Evolutionary conservation across 2,797 vertebrate species (phyloP), one percentile per base, ranked within the genome.

Genomic region (Agapornis canus): DNA sequence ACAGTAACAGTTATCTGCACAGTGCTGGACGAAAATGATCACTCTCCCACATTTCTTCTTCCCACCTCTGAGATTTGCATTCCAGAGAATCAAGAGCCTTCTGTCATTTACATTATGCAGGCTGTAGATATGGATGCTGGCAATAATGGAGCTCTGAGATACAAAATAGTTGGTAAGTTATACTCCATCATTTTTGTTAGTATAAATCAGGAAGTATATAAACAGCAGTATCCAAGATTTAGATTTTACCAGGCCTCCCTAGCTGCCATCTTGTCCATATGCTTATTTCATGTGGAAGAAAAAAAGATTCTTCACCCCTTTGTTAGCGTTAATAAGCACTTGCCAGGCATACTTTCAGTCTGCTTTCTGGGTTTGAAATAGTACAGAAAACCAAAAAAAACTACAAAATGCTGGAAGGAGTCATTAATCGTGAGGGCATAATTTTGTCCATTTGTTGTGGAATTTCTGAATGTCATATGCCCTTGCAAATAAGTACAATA

Each of bases 1-100:
- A 99, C 97, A 0, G 89, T 98, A 11, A 98, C 98, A 3, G 83
- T 99, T 85, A 32, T 98, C 77, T 99, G 98, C 95, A 98, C 95
- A 1, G 98, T 99, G 47, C 97, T 99, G 94, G 99, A 99, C 11
- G 98, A 99, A 93, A 99, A 99, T 0, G 99, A 99, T 95, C 98
- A 99, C 31, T 77, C 97, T 47, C 99, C 99, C 5, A 95, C 85
- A 27, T 98, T 99, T 94, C 97, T 98, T 90, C 96, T 98, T 96
- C 95, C 98, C 2, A 66, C 92, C 23, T 97, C 97, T 90, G 97
- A 98, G 91, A 97, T 99, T 79, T 95, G 91, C 90, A 91, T 99
- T 94, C 98, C 98, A 42, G 99, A 99, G 97, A 99, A 99, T 96
- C 98, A 98, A 43, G 97, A 98, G 16, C 98, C 98, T 19, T 98